Conservation (phyloP, 2,113 vertebrate genomes). For the Tonatia bakeri region DNA sequence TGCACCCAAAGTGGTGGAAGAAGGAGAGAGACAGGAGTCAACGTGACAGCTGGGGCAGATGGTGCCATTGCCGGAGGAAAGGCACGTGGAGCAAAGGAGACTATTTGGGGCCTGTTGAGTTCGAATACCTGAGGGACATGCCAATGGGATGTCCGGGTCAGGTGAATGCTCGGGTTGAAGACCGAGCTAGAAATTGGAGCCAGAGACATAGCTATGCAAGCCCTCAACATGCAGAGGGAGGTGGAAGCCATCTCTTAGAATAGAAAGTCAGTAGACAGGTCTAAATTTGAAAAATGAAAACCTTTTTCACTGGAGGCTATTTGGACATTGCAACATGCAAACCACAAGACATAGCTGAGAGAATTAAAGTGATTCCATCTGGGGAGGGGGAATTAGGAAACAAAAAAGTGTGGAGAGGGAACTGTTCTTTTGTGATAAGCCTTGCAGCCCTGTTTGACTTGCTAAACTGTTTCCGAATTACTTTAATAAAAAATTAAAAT, state of each 20-base stretch:
- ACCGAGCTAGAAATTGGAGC: not conserved
- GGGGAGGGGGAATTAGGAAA: not conserved
- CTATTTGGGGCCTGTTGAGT: not conserved
- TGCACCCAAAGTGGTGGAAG: not conserved
- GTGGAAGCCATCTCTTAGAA: not conserved
- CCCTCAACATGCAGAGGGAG: not conserved
- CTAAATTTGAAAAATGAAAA: not conserved
- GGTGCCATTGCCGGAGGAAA: not conserved
- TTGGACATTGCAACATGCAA: not conserved
- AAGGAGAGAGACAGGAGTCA: not conserved
- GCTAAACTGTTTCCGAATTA: not conserved
- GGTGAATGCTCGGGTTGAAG: not conserved
- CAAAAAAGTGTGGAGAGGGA: not conserved
- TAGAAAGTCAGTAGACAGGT: not conserved
- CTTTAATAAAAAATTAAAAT: conserved; percentile 1
- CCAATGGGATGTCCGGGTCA: not conserved
- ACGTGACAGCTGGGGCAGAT: not conserved
- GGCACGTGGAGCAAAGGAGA: not conserved
- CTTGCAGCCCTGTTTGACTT: not conserved
- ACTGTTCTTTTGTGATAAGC: not conserved
- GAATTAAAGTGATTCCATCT: not conserved
- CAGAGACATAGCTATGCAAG: not conserved
- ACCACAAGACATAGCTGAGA: not conserved
- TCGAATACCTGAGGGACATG: not conserved
- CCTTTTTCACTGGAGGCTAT: not conserved